Evolutionary conservation across 2,797 vertebrate genomes (phyloP), one percentile per base, ranked within the genome.

Genomic region (Macropodus opercularis): DNA sequence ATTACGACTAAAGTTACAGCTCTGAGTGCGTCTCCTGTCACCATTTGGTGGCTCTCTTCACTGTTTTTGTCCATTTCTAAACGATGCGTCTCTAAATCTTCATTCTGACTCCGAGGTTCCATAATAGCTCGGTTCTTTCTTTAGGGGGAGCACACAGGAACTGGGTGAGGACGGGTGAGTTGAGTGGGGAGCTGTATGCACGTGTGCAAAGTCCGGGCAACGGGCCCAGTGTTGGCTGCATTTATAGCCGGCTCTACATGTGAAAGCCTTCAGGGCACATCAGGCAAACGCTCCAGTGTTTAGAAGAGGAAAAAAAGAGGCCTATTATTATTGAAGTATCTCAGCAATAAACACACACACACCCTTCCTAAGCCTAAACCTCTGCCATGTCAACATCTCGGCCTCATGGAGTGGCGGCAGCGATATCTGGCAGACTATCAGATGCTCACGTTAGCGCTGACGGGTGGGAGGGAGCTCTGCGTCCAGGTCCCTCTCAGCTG

Each of bases 341-440:
- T 72, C 46, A 60, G 67, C 78, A 75, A 59, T 68, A 85, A 77
- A 85, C 68, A 80, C 70, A 46, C 67, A 51, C 62, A 24, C 59
- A 32, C 36, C 40, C 26, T 46, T 63, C 14, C 9, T 6, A 35
- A 35, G 14, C 41, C 32, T 51, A 52, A 78, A 65, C 54, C 48
- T 75, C 6, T 18, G 51, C 74, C 79, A 81, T 81, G 80, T 85
- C 76, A 81, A 66, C 49, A 46, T 64, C 57, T 84, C 47, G 55
- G 60, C 80, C 81, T 83, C 80, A 79, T 55, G 55, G 72, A 87
- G 56, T 59, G 81, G 81, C 84, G 73, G 85, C 74, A 62, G 63
- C 55, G 64, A 79, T 74, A 63, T 83, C 82, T 90, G 90, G 89
- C 90, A 86, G 66, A 74, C 57, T 76, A 86, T 90, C 88, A 89